These are phyloP conservation scores for Rousettus leschenaultii DNA, from an alignment of 2,113 vertebrate genomes.

Conservation along the genomic window DNA sequence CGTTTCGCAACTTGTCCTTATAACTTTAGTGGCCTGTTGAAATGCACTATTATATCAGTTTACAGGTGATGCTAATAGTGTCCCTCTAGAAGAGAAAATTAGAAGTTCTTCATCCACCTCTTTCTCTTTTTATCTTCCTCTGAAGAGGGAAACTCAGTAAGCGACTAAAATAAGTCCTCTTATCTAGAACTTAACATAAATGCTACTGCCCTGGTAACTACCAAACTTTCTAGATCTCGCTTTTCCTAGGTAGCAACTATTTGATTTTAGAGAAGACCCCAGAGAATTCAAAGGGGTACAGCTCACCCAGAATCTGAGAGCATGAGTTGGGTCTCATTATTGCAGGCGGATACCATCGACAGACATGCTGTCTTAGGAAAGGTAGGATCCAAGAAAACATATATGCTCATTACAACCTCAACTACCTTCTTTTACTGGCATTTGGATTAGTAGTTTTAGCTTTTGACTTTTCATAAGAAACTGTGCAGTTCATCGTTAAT, in stretches of 20 bases:
- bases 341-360: background rate
- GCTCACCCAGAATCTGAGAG: background rate
- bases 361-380: background rate
- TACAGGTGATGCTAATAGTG: background rate
- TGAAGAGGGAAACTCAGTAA: background rate
- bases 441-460: background rate
- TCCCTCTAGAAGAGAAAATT: background rate
- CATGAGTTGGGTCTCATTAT: background rate
- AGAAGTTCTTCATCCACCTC: background rate
- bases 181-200: background rate
- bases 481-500: background rate
- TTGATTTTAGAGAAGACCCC: background rate
- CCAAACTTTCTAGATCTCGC: background rate
- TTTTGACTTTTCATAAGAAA: background rate
- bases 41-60: accelerated
- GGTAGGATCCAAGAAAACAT: background rate
- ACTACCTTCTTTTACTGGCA: background rate
- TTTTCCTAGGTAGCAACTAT: background rate
- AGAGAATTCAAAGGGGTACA: background rate
- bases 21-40: background rate
- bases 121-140: background rate
- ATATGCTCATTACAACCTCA: background rate
- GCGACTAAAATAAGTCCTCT: background rate
- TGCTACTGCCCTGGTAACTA: background rate
- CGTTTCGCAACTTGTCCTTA: background rate